Conservation (phyloP, 2,113 vertebrate genomes). For the Sturnira hondurensis region DNA sequence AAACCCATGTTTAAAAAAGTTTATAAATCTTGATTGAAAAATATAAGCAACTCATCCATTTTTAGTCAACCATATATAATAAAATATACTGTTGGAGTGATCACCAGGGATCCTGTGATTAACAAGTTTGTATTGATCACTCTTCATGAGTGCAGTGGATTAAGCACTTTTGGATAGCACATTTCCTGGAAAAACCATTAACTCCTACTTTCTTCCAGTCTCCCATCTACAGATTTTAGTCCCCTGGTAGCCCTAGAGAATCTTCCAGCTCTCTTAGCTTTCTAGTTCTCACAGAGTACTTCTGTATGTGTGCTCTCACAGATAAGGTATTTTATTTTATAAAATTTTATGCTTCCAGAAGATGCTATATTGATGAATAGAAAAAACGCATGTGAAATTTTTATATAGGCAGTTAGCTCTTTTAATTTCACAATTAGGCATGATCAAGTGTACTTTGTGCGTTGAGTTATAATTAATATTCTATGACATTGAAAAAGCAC, state of each 20-base stretch:
- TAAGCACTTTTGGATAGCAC: background rate
- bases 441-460: background rate
- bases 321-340: background rate
- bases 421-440: background rate
- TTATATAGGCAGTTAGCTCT: constrained; percentile 35
- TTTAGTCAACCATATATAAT: background rate
- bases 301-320: background rate
- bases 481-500: constrained; percentile 25
- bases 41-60: background rate
- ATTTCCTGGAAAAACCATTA: background rate
- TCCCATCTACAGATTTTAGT: background rate
- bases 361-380: background rate
- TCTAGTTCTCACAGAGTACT: background rate
- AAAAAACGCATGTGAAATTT: background rate
- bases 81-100: background rate
- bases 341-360: background rate
- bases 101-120: background rate
- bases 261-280: background rate
- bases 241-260: background rate
- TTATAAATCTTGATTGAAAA: constrained; percentile 3
- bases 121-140: background rate
- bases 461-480: constrained; percentile 46
- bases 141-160: background rate
- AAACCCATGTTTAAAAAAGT: background rate
- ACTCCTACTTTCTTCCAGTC: background rate